Conservation (phyloP, 1,140 invertebrate species). For the Prorops nasuta region DNA sequence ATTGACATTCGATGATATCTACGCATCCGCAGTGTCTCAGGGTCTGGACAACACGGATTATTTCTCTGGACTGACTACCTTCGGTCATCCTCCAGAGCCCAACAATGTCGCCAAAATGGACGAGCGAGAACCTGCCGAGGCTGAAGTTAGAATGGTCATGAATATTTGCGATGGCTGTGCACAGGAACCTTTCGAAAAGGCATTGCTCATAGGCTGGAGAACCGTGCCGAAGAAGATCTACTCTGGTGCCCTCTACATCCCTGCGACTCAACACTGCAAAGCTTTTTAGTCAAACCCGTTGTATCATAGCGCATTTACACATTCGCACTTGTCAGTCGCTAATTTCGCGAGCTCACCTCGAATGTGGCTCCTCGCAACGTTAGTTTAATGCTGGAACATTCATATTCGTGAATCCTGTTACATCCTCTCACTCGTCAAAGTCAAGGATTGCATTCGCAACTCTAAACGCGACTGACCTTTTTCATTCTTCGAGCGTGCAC, state of each 20-base stretch:
- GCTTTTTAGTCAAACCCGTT: constrained; percentile 62
- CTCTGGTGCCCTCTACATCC: constrained; percentile 69
- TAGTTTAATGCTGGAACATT: no score
- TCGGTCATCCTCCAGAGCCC: constrained; percentile 61
- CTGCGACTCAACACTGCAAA: constrained; percentile 66
- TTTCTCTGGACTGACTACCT: constrained; percentile 64
- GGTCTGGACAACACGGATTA: constrained; percentile 40
- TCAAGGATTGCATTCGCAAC: no score
- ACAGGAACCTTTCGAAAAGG: constrained; percentile 74
- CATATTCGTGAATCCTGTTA: no score
- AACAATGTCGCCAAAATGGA: constrained; percentile 57
- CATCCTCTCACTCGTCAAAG: no score
- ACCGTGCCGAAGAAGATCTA: constrained; percentile 70
- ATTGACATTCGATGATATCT: constrained; percentile 64
- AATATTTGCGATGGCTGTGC: constrained; percentile 71
- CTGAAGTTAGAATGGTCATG: constrained; percentile 76
- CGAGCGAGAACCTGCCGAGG: constrained; percentile 78
- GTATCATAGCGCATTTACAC: no score
- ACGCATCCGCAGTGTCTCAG: constrained; percentile 45
- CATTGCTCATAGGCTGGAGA: constrained; percentile 73
- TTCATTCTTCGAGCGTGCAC: no score
- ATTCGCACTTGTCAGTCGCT: no score
- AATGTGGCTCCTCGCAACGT: no score
- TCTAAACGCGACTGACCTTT: no score
- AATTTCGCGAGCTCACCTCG: no score